Base-by-base conservation (phyloP, 2,113 vertebrate species). In the Brachyistius frenatus region DNA sequence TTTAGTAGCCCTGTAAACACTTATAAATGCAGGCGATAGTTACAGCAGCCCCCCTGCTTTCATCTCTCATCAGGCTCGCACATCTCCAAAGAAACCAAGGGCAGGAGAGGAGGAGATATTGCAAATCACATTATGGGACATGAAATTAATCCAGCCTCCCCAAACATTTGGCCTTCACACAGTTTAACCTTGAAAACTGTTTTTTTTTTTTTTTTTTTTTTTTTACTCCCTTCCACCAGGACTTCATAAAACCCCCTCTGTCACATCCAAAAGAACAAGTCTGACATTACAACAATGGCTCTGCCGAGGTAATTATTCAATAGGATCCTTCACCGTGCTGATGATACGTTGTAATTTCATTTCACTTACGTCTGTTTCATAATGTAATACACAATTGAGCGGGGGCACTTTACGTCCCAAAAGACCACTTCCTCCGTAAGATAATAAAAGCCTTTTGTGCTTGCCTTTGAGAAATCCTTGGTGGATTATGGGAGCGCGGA, bases 321-420 rank as follows among this genome's bases (percentile, higher is more conserved):
- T 44, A 74, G 83, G 84, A 91, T 83, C 86, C 88, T 91, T 86
- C 79, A 81, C 73, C 60, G 44, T 13, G 77, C 85, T 66, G 84
- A 88, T 87, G 92, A 93, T 92, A 93, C 69, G 83, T 89, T 89
- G 86, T 92, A 91, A 93, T 94, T 92, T 92, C 86, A 91, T 93
- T 93, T 93, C 90, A 90, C 86, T 91, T 90, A 91, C 9, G 88
- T 90, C 89, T 82, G 90, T 89, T 90, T 88, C 73, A 90, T 90
- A 90, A 92, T 86, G 88, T 83, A 84, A 85, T 64, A 81, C 88
- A 92, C 91, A 91, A 90, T 85, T 66, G 88, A 88, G 86, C 65
- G 57, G 91, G 87, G 84, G 73, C 81, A 64, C 85, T 86, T 81
- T 50, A 78, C 33, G 66, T 89, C 92, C 93, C 93, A 83, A 86